Base-by-base conservation (phyloP, 1,140 invertebrate genomes). In the Papilio helenus region DNA sequence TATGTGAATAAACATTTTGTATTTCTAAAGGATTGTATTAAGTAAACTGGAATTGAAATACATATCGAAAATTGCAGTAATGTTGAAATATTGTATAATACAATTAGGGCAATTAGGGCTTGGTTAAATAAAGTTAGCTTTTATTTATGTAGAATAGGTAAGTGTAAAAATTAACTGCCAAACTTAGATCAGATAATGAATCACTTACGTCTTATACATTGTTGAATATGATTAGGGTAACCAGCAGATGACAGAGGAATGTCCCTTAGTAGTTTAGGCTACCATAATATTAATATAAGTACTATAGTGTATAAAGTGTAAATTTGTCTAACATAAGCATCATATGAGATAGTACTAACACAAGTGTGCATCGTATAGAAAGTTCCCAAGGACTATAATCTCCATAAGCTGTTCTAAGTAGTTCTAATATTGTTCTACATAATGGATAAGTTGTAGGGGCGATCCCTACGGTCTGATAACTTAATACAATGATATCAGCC, bases 401-500 rank as follows among this genome's bases (percentile, higher is more conserved):
- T 29, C 61, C 61, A 68, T 68, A 68, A 68, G 23, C 61, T 68
- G 61, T 68, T 68, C 61, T 68, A 68, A 68, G 61, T 68, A 68
- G 61, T 68, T 68, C 23, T 68, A 68, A 68, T 68, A 68, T 68
- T 68, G 61, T 68, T 68, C 61, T 68, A 68, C 61, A 68, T 68
- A 68, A 68, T 68, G 23, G 61, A 68, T 68, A 68, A 68, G 61
- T 68, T 68, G 61, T 26, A 14, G 61, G 12, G n/a, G 61, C 23
- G 29, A 68, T 68, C 61, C 61, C 61, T 68, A 29, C 61, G 61
- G 61, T 12, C 61, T 68, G 61, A 16, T 68, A 68, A 68, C 61
- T 68, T 68, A 68, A 68, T 68, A 68, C 61, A 68, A 68, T 68
- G 26, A 68, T 68, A 68, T 68, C 14, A 29, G 26, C 26, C 26